Evolutionary conservation across 2,113 vertebrate genomes (phyloP), one percentile per base, ranked within the genome.

Genomic region (Campylomormyrus numenius): DNA sequence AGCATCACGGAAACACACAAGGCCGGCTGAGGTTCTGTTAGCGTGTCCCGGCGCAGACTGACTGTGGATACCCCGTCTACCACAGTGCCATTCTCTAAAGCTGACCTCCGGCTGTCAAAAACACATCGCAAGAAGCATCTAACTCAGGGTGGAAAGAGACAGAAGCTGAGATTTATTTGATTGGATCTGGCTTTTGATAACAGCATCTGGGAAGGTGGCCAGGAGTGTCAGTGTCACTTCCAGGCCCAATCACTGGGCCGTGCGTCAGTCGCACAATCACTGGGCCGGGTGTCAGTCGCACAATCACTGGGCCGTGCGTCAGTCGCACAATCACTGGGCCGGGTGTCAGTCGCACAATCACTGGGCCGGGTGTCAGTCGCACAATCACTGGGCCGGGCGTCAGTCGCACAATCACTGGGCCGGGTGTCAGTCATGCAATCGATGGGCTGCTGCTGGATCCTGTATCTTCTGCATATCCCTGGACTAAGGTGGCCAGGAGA

Each of bases 81-180:
- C 58, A 42, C 21, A 39, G 56, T 45, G 11, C 45, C 24, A 3
- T 17, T 27, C 90, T 88, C 24, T 62, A 66, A 88, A 7, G 77
- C 88, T 91, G 90, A 89, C 48, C 66, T 83, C 53, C 31, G 2
- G n/a, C 39, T 85, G 77, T 39, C 45, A 56, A 35, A 89, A 52
- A 27, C 31, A 0, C 19, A 48, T 24, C 11, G 11, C 19, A 13
- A 6, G 62, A 89, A 21, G 24, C n/a, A 48, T 19, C 49, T 27
- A 24, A 35, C 39, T 5, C 1, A 52, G 77, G 35, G 35, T 84
- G 83, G 80, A 48, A 42, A 11, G 88, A 85, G 53, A 49, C 27
- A 66, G 35, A 56, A 50, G 48, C 17, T 52, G 35, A 74, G 48
- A 66, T 89, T 49, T 62, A 62, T 88, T 84, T 84, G 50, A 66